Base-by-base conservation (phyloP, 2,113 vertebrate species). In the Fukomys damarensis region DNA sequence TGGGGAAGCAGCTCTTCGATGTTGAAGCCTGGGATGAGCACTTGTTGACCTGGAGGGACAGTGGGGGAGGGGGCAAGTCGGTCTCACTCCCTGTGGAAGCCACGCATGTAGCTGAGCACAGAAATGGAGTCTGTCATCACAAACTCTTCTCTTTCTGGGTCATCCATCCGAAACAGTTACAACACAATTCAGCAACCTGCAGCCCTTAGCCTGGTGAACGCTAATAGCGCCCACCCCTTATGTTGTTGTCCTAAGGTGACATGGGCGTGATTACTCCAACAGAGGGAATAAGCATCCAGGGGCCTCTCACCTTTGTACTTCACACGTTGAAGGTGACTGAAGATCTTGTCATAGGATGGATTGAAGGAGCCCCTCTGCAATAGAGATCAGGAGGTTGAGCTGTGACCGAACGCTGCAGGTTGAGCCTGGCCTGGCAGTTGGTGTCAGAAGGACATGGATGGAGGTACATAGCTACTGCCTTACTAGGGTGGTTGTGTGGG, bases 351-450 rank as follows among this genome's bases (percentile, higher is more conserved):
- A 35, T 99, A 99, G 19, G 98, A 98, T 6, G 99, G 99, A 95
- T 99, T 99, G 98, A 99, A 99, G 38, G 98, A 94, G 61, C 99
- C 99, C 46, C 99, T 95, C 99, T 99, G 98, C 58, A 98, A 98
- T 4, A 87, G 96, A 98, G 49, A 95, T 8, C 4, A 38, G 43
- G 41, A 30, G 38, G 38, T 14, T 91, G 79, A 76, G 80, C 35
- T n/a, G 22, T 26, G 70, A 61, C 11, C 24, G 30, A 91, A 70
- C n/a, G 19, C 63, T 14, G 0, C 2, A 13, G 61, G 30, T 35
- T 28, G n/a, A 63, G 77, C 43, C 26, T 16, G 17, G 26, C 12
- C 3, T 1, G 59, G 65, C 30, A 63, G 1, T 11, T 35, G 19
- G 58, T 8, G 22, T 61, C 10, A 7, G 28, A 22, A 77, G 2